Conservation (phyloP, 2,797 vertebrate genomes). For the Enteromius afrohamiltoni region DNA sequence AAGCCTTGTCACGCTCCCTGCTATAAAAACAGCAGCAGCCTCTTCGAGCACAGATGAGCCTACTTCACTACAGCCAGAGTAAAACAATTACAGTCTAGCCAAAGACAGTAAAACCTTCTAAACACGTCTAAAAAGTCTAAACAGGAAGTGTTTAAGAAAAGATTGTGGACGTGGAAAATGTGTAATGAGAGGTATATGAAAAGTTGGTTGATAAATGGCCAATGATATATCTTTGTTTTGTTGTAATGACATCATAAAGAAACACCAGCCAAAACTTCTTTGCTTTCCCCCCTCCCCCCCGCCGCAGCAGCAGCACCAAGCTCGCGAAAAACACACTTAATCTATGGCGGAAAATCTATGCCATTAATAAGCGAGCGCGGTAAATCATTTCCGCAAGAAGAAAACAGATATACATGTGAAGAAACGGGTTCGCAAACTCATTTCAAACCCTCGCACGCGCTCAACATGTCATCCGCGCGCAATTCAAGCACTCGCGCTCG, state of each 20-base stretch:
- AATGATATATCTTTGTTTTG: not conserved
- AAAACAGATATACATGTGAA: no score
- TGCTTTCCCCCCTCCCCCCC: no score
- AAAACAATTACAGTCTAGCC: not conserved
- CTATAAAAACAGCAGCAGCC: slow-evolving; percentile 36
- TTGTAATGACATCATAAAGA: slow-evolving; percentile 4
- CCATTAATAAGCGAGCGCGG: no score
- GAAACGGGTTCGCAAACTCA: no score
- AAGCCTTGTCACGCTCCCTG: slow-evolving; percentile 33
- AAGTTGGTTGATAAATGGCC: not conserved
- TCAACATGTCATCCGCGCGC: no score
- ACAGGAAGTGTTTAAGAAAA: not conserved
- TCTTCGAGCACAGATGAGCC: slow-evolving; percentile 31
- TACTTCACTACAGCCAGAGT: not conserved
- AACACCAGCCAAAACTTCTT: not conserved
- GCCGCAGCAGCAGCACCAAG: no score
- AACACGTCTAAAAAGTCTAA: not conserved
- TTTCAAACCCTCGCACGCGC: no score
- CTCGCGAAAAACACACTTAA: no score
- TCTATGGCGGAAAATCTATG: no score
- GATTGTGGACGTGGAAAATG: not conserved
- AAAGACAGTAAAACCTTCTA: not conserved
- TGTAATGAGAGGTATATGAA: not conserved
- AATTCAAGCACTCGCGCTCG: no score
- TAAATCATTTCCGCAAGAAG: no score